Evolutionary conservation across 2,113 vertebrate genomes (phyloP).

Genomic region (Myrmophylax atrothorax): DNA sequence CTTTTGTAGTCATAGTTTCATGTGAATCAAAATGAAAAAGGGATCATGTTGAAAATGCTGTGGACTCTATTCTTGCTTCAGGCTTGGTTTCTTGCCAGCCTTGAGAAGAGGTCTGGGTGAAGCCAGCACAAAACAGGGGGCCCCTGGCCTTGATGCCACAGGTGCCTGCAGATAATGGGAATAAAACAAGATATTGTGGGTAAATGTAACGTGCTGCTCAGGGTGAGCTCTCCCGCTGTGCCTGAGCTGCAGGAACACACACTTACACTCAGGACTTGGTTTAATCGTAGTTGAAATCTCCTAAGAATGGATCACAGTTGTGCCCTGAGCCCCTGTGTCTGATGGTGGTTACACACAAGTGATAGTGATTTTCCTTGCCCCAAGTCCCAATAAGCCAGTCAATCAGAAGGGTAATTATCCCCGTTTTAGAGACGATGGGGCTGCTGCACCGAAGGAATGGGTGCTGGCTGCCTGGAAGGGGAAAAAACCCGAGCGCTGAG

Average conservation of each 20-base stretch:
- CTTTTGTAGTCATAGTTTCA: not conserved
- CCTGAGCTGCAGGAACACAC: fast-evolving
- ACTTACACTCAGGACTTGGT: not conserved
- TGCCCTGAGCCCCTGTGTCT: not conserved
- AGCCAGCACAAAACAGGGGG: not conserved
- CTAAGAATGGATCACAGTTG: not conserved
- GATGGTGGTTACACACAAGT: not conserved
- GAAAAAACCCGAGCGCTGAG: not conserved
- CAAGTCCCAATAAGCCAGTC: not conserved
- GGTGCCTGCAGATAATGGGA: not conserved
- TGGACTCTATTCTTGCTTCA: not conserved
- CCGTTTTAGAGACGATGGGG: not conserved
- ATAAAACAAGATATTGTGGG: not conserved
- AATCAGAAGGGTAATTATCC: not conserved
- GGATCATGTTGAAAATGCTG: not conserved
- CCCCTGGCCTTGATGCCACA: not conserved
- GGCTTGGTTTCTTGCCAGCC: not conserved
- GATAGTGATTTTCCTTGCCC: not conserved
- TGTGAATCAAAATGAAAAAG: not conserved
- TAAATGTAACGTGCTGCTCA: not conserved
- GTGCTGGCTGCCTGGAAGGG: not conserved
- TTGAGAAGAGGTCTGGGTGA: not conserved
- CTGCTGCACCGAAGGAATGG: not conserved
- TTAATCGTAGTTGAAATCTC: not conserved
- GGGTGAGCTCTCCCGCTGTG: not conserved